Percentiles rank a stretch among this genome's conserved stretches.
Evolutionary conservation across 2,888 invertebrate species (phyloP).

Genomic region (Apamea epomidion): DNA sequence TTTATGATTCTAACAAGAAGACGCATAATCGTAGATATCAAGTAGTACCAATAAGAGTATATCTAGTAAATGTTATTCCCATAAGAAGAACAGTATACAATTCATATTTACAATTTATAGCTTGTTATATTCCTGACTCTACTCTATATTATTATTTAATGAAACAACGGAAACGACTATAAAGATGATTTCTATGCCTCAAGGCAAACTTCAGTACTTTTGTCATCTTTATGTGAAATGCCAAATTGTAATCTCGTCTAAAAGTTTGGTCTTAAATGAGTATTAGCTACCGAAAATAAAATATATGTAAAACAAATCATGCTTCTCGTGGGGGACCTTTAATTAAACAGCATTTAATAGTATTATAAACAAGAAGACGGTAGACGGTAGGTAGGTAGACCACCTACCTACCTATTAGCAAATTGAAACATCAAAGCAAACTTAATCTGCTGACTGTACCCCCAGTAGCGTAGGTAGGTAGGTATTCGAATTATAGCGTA

Average conservation of each 20-base stretch:
- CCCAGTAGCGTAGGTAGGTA: slow-evolving; percentile 62
- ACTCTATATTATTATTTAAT: neutral
- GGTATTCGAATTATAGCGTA: slow-evolving; percentile 70
- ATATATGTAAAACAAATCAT: neutral
- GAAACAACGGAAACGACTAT: neutral
- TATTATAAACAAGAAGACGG: neutral
- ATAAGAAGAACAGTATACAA: neutral
- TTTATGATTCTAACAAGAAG: slow-evolving; percentile 10
- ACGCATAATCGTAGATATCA: slow-evolving; percentile 3
- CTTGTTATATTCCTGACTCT: neutral
- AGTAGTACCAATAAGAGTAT: slow-evolving; percentile 15
- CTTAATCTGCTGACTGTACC: slow-evolving; percentile 57
- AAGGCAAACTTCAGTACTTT: neutral
- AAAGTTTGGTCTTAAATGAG: neutral
- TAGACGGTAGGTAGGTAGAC: no score
- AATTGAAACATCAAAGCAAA: slow-evolving; percentile 38
- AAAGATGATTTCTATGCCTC: neutral
- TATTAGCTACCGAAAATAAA: neutral
- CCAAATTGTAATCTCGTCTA: neutral
- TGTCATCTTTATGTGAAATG: neutral
- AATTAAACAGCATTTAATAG: no score
- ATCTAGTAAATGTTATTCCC: neutral
- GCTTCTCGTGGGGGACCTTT: neutral
- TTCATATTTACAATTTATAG: neutral
- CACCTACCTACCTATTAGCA: neutral